Evolutionary conservation across 1,140 invertebrate species (phyloP), one percentile per base, ranked within the genome.

Genomic region (Lamellibrachia luymesi): DNA sequence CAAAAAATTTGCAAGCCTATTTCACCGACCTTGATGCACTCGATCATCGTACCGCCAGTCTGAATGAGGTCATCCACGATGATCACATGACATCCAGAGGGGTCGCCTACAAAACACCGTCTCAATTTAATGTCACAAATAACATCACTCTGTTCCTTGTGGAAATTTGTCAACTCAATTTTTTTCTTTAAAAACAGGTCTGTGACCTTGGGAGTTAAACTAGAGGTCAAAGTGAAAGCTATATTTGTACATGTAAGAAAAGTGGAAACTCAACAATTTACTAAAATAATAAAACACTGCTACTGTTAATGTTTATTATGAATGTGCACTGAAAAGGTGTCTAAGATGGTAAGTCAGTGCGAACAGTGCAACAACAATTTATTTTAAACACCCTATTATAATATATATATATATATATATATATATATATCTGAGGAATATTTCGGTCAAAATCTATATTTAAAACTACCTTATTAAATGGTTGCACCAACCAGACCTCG

Each of bases 31-130:
- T 96, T 95, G 17, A 95, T 96, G 95, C 95, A 96, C 93, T 96
- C 95, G 80, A 94, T 95, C 8, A 96, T 93, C 4, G 96, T 96
- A 8, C 96, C 96, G 5, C 96, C 96, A 51, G 96, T 96, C 92
- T 96, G 95, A 27, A 96, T 95, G 49, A 96, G 94, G 93, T 96
- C 96, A 95, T 96, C 96, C 50, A 96, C 94, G 92, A 96, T 96
- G 5, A 96, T 93, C 0, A 96, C 95, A 95, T 96, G 95, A 92
- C 95, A 95, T 2, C 95, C 95, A 50, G 93, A 92, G 38, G 96
- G 95, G 64, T 96, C 93, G 89, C 96, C 96, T 96, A 94, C 8
- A 94, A 94, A 50, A 92, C 38, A 80, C 7, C 5, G 25, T 80
- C 25, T 80, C 5, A 80, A 80, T 80, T 80, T 80, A 80, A 80